Evolutionary conservation across 2,797 vertebrate genomes (phyloP).

Genomic region (Myoxocephalus aenaeus): DNA sequence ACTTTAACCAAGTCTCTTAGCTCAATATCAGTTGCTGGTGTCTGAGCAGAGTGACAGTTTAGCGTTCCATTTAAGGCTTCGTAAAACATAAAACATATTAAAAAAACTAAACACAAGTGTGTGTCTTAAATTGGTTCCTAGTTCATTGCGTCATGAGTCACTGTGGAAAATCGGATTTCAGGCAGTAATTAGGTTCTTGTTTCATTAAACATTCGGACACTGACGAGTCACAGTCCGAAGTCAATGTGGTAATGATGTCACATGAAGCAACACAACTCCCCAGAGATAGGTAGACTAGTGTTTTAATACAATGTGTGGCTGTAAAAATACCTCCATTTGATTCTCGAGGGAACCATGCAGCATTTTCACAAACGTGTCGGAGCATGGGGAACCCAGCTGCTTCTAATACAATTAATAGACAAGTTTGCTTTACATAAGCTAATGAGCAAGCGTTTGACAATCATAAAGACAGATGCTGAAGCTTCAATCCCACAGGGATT

Average conservation of each 20-base stretch:
- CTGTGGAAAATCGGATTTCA: constrained; percentile 46
- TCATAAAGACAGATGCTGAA: constrained; percentile 16
- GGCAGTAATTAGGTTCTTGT: constrained; percentile 58
- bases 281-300: background rate
- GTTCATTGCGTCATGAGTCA: constrained; percentile 50
- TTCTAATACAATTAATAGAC: constrained; percentile 21
- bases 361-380: constrained; percentile 14
- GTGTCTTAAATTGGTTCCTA: constrained; percentile 15
- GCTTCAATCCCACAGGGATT: constrained; percentile 15
- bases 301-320: background rate
- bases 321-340: constrained; percentile 11
- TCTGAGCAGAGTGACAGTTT: background rate
- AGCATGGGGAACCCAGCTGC: constrained; percentile 26
- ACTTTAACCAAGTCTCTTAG: no score
- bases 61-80: background rate
- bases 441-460: constrained; percentile 38
- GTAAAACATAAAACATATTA: constrained; percentile 5
- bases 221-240: constrained; percentile 42
- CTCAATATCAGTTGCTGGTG: background rate
- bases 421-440: constrained; percentile 35
- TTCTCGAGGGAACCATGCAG: constrained; percentile 3
- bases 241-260: constrained; percentile 25
- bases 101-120: background rate
- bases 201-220: constrained; percentile 38
- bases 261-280: constrained; percentile 36